These are phyloP conservation scores for Phthorimaea operculella DNA, from an alignment of 1,140 invertebrate species.

Conservation along the genomic window DNA sequence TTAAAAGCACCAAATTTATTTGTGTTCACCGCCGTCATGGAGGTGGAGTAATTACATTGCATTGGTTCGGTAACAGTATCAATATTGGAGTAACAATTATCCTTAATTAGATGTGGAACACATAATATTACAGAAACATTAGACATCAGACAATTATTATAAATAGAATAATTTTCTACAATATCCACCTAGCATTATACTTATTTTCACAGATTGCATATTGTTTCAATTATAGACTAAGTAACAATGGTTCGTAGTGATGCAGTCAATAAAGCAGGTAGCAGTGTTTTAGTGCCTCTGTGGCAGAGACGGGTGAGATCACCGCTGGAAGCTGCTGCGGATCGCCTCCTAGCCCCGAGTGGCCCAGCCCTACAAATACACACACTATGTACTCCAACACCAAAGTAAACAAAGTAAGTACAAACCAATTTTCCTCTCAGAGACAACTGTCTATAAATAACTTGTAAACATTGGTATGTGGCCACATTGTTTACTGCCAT, in stretches of 20 bases:
- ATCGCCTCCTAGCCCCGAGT: conserved; percentile 64
- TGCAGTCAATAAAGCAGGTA: conserved; percentile 68
- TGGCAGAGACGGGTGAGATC: conserved; percentile 60
- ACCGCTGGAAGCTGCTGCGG: conserved; percentile 62
- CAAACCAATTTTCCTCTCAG: too few species aligned
- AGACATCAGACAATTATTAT: conserved; percentile 75
- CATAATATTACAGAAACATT: conserved; percentile 71
- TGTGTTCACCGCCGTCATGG: conserved; percentile 67
- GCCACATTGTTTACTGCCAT: too few species aligned
- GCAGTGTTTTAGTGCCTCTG: conserved; percentile 68
- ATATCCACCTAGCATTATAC: conserved; percentile 67
- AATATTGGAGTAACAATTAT: conserved; percentile 68
- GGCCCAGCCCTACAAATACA: conserved; percentile 61
- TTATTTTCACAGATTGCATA: conserved; percentile 75
- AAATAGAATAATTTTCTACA: conserved; percentile 69
- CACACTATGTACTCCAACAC: background rate
- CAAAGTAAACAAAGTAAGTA: too few species aligned
- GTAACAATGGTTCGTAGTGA: conserved; percentile 69
- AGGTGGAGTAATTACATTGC: conserved; percentile 71
- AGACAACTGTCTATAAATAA: too few species aligned
- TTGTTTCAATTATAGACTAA: conserved; percentile 70
- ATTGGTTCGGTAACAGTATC: conserved; percentile 73
- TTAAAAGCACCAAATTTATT: conserved; percentile 69
- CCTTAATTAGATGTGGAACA: conserved; percentile 69
- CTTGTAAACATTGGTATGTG: too few species aligned